These are phyloP conservation scores for Ochropleura plecta DNA, from an alignment of 2,888 invertebrate genomes.

Conservation along the genomic window DNA sequence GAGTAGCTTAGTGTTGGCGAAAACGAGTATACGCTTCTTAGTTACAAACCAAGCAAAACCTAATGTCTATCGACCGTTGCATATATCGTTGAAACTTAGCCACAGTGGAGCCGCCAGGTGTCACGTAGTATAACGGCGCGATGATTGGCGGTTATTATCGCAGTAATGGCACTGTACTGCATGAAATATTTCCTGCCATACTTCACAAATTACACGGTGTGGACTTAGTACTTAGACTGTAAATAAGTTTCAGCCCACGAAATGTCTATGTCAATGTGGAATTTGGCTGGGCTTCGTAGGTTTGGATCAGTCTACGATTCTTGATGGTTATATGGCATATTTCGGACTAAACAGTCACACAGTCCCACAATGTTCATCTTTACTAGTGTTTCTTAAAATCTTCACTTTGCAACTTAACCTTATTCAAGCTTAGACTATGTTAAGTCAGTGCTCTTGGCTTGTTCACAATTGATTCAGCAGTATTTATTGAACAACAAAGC, in stretches of 20 bases:
- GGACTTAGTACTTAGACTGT: not conserved
- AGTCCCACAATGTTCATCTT: not conserved
- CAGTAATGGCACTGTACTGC: slow-evolving; percentile 47
- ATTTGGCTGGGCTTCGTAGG: not conserved
- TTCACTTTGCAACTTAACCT: not conserved
- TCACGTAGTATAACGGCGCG: slow-evolving; percentile 47
- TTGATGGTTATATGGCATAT: not conserved
- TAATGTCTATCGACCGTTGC: not conserved
- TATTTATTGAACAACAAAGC: not conserved
- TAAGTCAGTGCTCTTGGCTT: not conserved
- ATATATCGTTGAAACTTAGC: slow-evolving; percentile 9
- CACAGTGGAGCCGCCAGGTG: slow-evolving; percentile 9
- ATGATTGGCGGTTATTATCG: slow-evolving; percentile 45
- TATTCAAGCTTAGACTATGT: not conserved
- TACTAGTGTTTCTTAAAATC: not conserved
- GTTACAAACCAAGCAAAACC: not conserved
- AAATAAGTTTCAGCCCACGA: slow-evolving; percentile 6
- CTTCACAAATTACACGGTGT: slow-evolving; percentile 30
- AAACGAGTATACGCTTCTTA: not conserved
- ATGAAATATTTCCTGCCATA: slow-evolving; percentile 32
- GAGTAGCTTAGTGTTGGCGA: not conserved
- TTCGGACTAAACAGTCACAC: not conserved
- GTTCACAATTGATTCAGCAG: not conserved
- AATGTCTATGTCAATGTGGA: not conserved
- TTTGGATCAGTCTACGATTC: not conserved